These are phyloP conservation scores for Trachelus troglodyta DNA, from an alignment of 2,888 invertebrate species.

Conservation along the genomic window DNA sequence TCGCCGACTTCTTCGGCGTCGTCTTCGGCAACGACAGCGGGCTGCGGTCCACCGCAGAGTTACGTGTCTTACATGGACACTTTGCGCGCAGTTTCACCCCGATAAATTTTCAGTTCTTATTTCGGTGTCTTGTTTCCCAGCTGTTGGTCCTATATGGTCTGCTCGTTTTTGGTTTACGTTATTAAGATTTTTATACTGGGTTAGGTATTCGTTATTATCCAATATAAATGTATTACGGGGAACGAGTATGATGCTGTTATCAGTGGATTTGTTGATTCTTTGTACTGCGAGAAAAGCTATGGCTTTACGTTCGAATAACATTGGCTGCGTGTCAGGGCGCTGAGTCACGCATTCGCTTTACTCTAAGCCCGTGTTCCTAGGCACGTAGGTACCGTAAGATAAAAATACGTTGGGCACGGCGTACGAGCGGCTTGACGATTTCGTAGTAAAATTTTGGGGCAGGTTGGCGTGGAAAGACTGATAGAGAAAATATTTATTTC, in stretches of 20 bases:
- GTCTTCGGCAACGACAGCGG: not conserved
- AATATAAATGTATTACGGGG: not conserved
- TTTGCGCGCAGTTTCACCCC: not conserved
- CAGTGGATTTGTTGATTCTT: not conserved
- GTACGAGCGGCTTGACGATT: not conserved
- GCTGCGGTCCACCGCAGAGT: not conserved
- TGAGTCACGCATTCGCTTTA: not conserved
- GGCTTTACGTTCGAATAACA: not conserved
- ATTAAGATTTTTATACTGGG: not conserved
- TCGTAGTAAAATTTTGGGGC: not conserved
- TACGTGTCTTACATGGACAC: not conserved
- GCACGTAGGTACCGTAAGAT: not conserved
- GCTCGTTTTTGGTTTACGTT: not conserved
- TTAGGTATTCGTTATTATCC: not conserved
- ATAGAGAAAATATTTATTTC: not conserved
- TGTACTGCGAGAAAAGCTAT: not conserved
- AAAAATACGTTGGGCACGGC: not conserved
- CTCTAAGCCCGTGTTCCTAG: not conserved
- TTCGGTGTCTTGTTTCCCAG: not conserved
- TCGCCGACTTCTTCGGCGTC: not conserved
- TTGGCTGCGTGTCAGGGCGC: not conserved
- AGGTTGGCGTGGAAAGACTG: not conserved
- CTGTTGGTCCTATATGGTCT: not conserved
- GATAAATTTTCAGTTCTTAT: not conserved
- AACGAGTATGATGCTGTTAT: not conserved